Evolutionary conservation across 2,888 invertebrate species (phyloP).

Genomic region (Elgonia sp.): DNA sequence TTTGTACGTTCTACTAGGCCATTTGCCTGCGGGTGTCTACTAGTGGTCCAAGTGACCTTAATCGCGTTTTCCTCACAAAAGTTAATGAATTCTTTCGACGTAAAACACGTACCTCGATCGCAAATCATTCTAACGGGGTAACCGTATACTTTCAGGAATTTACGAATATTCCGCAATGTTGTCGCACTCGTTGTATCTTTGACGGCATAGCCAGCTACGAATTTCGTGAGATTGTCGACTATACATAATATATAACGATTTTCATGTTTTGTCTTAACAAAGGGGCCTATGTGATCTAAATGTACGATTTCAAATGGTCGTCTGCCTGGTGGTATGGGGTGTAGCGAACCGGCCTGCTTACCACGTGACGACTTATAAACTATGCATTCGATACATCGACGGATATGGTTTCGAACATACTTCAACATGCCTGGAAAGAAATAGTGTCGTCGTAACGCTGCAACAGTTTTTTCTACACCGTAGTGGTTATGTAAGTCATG

Average conservation of each 20-base stretch:
- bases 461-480: too few relatives aligned
- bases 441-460: too few relatives aligned
- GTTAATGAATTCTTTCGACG: constrained; percentile 51
- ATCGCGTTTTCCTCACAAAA: constrained; percentile 66
- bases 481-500: too few relatives aligned
- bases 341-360: too few relatives aligned
- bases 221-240: constrained; percentile 78
- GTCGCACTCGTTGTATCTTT: constrained; percentile 52
- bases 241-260: constrained; percentile 76
- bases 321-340: too few relatives aligned
- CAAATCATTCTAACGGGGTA: constrained; percentile 67
- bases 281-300: too few relatives aligned
- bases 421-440: too few relatives aligned
- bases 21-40: constrained; percentile 73
- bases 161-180: constrained; percentile 47
- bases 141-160: constrained; percentile 70
- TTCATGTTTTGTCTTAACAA: too few relatives aligned
- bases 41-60: constrained; percentile 66
- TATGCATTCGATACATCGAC: too few relatives aligned
- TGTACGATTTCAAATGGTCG: too few relatives aligned
- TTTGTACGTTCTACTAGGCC: constrained; percentile 70
- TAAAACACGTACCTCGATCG: constrained; percentile 76
- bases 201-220: constrained; percentile 67
- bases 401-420: too few relatives aligned
- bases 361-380: too few relatives aligned